Percentiles rank a stretch among this genome's conserved stretches.
Conservation (phyloP, 2,888 invertebrate genomes). For the Harpagoxenus sublaevis region DNA sequence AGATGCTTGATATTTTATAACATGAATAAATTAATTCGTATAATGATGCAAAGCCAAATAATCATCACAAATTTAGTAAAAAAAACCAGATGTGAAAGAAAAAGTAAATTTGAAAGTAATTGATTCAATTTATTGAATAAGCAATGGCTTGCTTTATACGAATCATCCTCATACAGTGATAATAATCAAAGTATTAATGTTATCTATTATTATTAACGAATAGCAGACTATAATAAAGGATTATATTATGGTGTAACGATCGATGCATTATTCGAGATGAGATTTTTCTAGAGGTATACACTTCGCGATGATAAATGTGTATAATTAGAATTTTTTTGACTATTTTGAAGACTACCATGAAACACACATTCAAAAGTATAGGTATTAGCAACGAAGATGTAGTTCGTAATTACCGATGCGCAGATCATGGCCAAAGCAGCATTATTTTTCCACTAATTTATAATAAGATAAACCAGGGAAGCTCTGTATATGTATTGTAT, state of each 20-base stretch:
- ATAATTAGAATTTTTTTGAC: slow-evolving; percentile 71
- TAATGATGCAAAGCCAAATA: slow-evolving; percentile 50
- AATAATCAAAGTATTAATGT: slow-evolving; percentile 76
- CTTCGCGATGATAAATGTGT: slow-evolving; percentile 51
- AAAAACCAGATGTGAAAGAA: slow-evolving; percentile 9
- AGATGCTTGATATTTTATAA: slow-evolving; percentile 71
- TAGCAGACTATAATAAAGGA: slow-evolving; percentile 48
- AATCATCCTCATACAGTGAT: slow-evolving; percentile 68
- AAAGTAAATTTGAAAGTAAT: slow-evolving; percentile 51
- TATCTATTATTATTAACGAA: slow-evolving; percentile 63
- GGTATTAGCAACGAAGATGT: slow-evolving; percentile 75
- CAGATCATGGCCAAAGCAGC: slow-evolving; percentile 84
- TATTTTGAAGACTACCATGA: slow-evolving; percentile 67
- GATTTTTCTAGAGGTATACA: slow-evolving; percentile 55
- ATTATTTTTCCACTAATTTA: slow-evolving; percentile 85
- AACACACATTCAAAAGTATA: slow-evolving; percentile 70
- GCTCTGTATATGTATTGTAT: slow-evolving; percentile 79
- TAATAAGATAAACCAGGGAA: slow-evolving; percentile 71
- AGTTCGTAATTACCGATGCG: slow-evolving; percentile 72
- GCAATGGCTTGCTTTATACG: slow-evolving; percentile 57
- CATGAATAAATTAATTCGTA: slow-evolving; percentile 64
- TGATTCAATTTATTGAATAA: slow-evolving; percentile 38
- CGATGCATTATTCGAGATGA: slow-evolving; percentile 59
- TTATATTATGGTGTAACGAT: slow-evolving; percentile 60
- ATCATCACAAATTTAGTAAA: slow-evolving; percentile 38